Base-by-base conservation (phyloP, 2,113 vertebrate genomes). In the Cynoglossus semilaevis region DNA sequence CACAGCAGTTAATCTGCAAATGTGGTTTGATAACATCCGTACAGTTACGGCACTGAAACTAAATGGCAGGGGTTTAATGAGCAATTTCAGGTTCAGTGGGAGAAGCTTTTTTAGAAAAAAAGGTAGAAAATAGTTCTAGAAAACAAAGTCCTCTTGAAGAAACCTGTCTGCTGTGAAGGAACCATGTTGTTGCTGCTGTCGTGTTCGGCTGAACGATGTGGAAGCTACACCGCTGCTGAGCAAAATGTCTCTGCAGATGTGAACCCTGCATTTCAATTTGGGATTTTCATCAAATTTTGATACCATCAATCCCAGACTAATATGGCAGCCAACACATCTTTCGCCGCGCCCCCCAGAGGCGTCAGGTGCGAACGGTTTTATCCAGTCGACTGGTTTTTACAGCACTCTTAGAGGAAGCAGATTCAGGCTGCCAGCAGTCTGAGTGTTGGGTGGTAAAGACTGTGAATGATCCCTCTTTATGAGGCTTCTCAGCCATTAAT, bases 401-500 rank as follows among this genome's bases (percentile, higher is more conserved):
- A 52, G 35, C 61, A 38, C 35, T 57, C 51, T 38, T 13, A 6
- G 18, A 44, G 15, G 18, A 40, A 46, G 51, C 43, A 9, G 58
- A 50, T 46, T 67, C 45, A 41, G 12, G 11, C n/a, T 36, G 56
- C 14, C 13, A 44, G 37, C 62, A 58, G 51, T 76, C 58, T 52
- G 53, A 61, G 35, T 59, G 51, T 19, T 63, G 14, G 35, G 67
- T 8, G 35, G 56, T 40, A 40, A 55, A 57, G 46, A 48, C 53
- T 50, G 62, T 45, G 15, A 49, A 50, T 67, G 44, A 72, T 67
- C 18, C 35, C 40, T 35, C 35, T 70, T 75, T 51, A 61, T 38
- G 40, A 57, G 52, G 61, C 58, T 49, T 76, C 71, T 70, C 65
- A 63, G 16, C 9, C 45, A 58, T 83, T 67, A 73, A 82, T 81